Conservation (phyloP, 2,797 vertebrate genomes). For the Microctenopoma steveboyesi region DNA sequence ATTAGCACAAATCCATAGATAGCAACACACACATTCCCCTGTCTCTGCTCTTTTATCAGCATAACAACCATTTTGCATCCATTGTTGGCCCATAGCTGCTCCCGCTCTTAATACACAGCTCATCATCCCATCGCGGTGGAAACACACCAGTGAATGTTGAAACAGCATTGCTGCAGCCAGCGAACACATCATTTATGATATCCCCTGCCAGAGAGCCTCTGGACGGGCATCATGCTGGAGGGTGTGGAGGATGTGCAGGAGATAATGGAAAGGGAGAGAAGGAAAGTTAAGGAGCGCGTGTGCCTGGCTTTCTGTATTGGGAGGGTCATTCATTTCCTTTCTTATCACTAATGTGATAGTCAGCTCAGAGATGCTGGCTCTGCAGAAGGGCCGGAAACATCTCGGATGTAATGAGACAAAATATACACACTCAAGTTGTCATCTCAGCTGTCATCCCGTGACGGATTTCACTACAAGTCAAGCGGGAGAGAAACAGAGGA, state of each 20-base stretch:
- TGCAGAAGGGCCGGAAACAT: slow-evolving; percentile 55
- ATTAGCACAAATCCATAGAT: slow-evolving; percentile 44
- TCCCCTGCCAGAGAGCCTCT: slow-evolving; percentile 13
- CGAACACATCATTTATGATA: slow-evolving; percentile 38
- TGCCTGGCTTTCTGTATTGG: slow-evolving; percentile 6
- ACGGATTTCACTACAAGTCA: slow-evolving; percentile 59
- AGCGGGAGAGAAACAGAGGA: slow-evolving; percentile 17
- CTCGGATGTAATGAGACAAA: slow-evolving; percentile 54
- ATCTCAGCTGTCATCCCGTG: slow-evolving; percentile 38
- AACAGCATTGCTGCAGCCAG: slow-evolving; percentile 38
- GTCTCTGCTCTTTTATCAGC: slow-evolving; percentile 42
- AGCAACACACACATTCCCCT: slow-evolving; percentile 9
- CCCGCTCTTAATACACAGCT: slow-evolving; percentile 23
- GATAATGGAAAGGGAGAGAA: slow-evolving; percentile 28
- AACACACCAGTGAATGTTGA: slow-evolving; percentile 48
- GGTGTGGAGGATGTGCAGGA: slow-evolving; percentile 31
- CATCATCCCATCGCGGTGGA: slow-evolving; percentile 38
- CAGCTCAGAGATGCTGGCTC: slow-evolving; percentile 58
- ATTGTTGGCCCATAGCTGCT: slow-evolving; percentile 48
- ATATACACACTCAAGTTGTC: slow-evolving; percentile 66
- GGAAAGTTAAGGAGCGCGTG: slow-evolving; percentile 21
- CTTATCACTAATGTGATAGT: slow-evolving; percentile 52
- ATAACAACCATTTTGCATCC: slow-evolving; percentile 40
- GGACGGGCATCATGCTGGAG: slow-evolving; percentile 4
- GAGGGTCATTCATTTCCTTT: slow-evolving; percentile 36